Base-by-base conservation (phyloP, 2,797 vertebrate species). In the Dryobates pubescens region DNA sequence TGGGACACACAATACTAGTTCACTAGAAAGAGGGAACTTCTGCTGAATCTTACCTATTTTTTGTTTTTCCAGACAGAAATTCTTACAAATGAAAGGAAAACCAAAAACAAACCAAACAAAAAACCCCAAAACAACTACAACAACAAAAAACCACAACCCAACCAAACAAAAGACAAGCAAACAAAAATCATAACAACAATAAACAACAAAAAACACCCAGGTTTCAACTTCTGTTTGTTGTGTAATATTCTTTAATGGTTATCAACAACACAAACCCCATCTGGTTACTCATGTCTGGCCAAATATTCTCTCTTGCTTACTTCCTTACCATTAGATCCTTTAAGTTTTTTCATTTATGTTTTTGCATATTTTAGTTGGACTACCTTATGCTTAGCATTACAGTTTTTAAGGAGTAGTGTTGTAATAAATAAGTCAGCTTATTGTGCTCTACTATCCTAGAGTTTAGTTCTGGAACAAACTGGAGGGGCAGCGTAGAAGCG, bases 131-230 rank as follows among this genome's bases (percentile, higher is more conserved):
- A 43, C 41, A 43, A 43, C 41, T 15, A 43, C 41, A 43, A 13
- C 17, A 36, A 36, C 17, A n/a, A 57, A 32, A 23, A 49, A 7
- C 27, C 26, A 43, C 13, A 16, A 6, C 41, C 41, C 41, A 16
- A 43, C 36, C 36, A 38, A 38, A 38, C 36, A 43, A 43, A 43
- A 17, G 43, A 16, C 41, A 43, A 15, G 16, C 41, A 43, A 43
- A 38, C 36, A 38, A 43, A 43, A 15, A 15, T 15, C 16, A 17
- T 43, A 43, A 43, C 41, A 43, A 43, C 41, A n/a, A n/a, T n/a
- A n/a, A 43, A 13, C 41, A 43, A 13, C 17, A 2, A 7, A 45
- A 47, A 22, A 0, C 0, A 0, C 8, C 22, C 30, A 49, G 36
- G 12, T 45, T 45, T 78, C 32, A 65, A 65, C 7, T 77, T 75